Evolutionary conservation across 2,113 vertebrate species (phyloP).

Genomic region (Lynx canadensis): DNA sequence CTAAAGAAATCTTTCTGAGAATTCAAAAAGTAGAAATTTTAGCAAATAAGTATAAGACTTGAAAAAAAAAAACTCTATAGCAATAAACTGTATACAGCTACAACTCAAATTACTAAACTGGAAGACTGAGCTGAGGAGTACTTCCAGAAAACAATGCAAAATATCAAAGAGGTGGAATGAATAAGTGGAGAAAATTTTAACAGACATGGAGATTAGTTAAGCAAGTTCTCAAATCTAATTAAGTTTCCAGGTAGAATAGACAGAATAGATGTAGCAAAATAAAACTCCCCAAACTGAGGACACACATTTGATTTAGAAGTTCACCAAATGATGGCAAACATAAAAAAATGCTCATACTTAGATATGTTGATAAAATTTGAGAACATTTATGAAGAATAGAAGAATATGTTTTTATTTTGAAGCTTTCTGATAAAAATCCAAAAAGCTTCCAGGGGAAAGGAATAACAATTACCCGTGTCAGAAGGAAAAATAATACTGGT

Average conservation of each 20-base stretch:
- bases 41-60: background rate
- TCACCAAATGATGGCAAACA: background rate
- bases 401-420: background rate
- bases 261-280: background rate
- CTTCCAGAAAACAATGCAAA: background rate
- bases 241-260: background rate
- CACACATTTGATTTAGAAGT: background rate
- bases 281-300: background rate
- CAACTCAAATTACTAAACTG: background rate
- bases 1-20: background rate
- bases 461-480: background rate
- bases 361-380: background rate
- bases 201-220: background rate
- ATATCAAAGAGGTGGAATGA: background rate
- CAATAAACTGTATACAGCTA: background rate
- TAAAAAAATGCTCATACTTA: background rate
- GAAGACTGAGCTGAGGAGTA: background rate
- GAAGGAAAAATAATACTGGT: background rate
- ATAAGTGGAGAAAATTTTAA: background rate
- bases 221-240: background rate
- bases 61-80: background rate
- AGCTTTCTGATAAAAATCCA: constrained; percentile 10
- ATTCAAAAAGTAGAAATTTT: background rate
- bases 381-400: background rate
- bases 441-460: background rate